phyloP scores from a whole-genome alignment of 1,140 invertebrate species.

The Schlechtendalia chinensis region DNA sequence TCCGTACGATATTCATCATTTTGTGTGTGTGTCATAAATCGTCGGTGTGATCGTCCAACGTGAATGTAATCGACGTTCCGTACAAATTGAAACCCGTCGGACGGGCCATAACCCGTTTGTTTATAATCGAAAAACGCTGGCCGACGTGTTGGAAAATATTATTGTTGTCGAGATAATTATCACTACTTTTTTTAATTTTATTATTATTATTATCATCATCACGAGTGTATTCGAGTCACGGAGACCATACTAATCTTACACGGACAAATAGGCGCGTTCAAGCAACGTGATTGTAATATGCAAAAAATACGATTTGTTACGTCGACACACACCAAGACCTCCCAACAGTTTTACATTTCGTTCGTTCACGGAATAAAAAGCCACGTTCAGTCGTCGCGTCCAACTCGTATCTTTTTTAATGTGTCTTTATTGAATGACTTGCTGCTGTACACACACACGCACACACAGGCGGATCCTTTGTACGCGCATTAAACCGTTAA shows the following conservation, averaged over 20 bases:
- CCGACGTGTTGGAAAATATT: no score
- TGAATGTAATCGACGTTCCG: not conserved
- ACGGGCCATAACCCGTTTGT: no score
- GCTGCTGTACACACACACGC: no score
- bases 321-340: not conserved
- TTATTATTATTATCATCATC: no score
- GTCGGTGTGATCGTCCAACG: not conserved
- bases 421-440: not conserved
- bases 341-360: constrained; percentile 9
- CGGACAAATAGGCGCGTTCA: not conserved
- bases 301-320: constrained; percentile 7
- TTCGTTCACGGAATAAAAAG: no score
- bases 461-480: not conserved
- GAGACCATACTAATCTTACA: not conserved
- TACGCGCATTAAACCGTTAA: constrained; percentile 23
- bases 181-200: not conserved
- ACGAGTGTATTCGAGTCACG: not conserved
- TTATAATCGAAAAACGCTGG: not conserved
- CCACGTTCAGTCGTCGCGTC: no score
- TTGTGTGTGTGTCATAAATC: not conserved
- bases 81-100: no score
- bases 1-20: no score
- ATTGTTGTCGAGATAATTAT: not conserved
- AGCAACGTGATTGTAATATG: not conserved
- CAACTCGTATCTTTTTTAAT: not conserved